Conservation (phyloP, 2,113 vertebrate genomes). For the Chamaea fasciata region DNA sequence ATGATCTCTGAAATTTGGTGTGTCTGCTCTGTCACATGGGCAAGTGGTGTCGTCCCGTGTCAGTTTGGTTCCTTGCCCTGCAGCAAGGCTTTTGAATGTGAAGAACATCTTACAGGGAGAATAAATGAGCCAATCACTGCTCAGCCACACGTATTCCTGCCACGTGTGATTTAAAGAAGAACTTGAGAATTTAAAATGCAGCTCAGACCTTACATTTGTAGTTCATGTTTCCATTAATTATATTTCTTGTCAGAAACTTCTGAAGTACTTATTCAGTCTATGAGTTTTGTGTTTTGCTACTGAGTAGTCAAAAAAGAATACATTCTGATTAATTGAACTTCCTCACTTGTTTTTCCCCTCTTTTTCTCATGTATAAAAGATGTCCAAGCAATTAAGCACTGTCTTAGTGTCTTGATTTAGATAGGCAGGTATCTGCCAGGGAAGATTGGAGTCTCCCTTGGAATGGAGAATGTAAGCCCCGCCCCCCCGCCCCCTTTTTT, state of each 20-base stretch:
- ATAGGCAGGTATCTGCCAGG: too few species aligned
- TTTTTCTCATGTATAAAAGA: not conserved
- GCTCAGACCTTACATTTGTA: not conserved
- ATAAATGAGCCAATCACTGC: not conserved
- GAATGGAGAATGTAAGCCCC: too few species aligned
- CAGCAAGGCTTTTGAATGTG: not conserved
- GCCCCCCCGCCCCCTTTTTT: too few species aligned
- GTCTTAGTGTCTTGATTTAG: too few species aligned
- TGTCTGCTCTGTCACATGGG: not conserved
- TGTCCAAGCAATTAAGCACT: not conserved
- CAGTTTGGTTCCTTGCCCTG: not conserved
- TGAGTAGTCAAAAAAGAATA: not conserved
- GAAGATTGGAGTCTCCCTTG: too few species aligned
- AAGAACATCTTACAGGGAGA: not conserved
- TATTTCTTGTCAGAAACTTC: not conserved
- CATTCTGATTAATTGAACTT: not conserved
- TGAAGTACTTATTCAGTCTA: not conserved
- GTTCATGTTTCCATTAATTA: not conserved
- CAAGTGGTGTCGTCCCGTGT: not conserved
- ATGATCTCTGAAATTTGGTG: not conserved
- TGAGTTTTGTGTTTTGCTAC: not conserved
- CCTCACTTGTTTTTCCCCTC: not conserved
- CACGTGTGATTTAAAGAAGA: not conserved
- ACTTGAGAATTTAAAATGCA: not conserved
- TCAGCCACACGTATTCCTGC: not conserved